These are phyloP conservation scores for Cathartes aura DNA, from an alignment of 2,113 vertebrate genomes.

Conservation along the genomic window DNA sequence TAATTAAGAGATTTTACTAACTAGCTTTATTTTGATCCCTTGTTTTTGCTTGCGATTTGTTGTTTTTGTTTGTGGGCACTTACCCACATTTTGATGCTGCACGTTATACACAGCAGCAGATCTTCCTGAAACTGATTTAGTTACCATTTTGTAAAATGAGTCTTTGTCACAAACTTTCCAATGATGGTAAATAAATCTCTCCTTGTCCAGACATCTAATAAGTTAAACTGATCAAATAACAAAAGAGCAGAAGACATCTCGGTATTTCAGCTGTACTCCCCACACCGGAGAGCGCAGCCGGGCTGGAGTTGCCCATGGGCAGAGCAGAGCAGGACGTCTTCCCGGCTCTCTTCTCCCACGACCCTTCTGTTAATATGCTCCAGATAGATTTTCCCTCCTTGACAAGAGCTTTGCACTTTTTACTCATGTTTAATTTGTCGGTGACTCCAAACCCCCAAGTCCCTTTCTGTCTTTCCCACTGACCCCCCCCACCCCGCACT, in stretches of 20 bases:
- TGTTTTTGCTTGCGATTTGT: fast-evolving
- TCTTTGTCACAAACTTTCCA: not conserved
- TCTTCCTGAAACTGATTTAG: not conserved
- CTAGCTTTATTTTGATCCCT: not conserved
- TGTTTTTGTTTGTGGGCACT: not conserved
- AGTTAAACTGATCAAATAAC: fast-evolving
- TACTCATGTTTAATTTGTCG: not conserved
- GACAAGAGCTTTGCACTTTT: not conserved
- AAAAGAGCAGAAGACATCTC: not conserved
- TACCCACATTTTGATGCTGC: not conserved
- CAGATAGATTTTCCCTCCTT: not conserved
- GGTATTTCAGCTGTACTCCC: fast-evolving
- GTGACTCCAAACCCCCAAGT: not conserved
- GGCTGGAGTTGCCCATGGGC: not conserved
- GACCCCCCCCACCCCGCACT: no score
- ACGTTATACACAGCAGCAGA: not conserved
- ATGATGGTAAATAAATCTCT: not conserved
- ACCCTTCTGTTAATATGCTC: not conserved
- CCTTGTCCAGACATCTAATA: no score
- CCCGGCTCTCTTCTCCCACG: fast-evolving
- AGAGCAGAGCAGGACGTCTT: fast-evolving
- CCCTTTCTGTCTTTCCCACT: not conserved
- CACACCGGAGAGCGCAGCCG: fast-evolving
- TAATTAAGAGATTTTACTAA: not conserved
- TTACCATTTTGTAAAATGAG: not conserved